Evolutionary conservation across 2,888 invertebrate genomes (phyloP), one percentile per base, ranked within the genome.

Genomic region (Cephus sareptanus): DNA sequence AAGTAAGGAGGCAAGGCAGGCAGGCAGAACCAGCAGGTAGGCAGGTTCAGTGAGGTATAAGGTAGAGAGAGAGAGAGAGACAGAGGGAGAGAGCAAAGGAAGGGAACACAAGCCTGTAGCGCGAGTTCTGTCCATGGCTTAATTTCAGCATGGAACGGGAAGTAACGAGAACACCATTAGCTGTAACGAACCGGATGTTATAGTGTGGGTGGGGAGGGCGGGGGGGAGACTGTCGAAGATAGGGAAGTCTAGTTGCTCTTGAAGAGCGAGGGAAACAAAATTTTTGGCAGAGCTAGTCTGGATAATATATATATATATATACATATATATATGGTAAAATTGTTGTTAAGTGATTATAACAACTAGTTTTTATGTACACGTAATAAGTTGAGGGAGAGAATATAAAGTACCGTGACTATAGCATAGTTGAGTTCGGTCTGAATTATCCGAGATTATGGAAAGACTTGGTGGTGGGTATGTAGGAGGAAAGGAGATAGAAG

Each of bases 361-460:
- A 6, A 56, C 15, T 56, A 9, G 9, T 56, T 23, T 40, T 15
- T 4, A 15, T 40, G 1, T 6, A 15, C 13, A 40, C 40, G 40
- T 40, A 40, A 40, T 15, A 40, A 9, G 23, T 23, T 23, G 23
- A 56, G 23, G 23, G 40, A 56, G 15, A 56, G 23, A 56, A 23
- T 6, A 23, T 23, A 9, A 23, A 56, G 40, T 56, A 56, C 40
- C 40, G 40, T 56, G 23, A 56, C 40, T 56, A 23, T 56, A 56
- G 40, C 23, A 15, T 0, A 23, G 40, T 23, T 23, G 15, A 40
- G 40, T 56, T 15, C 40, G 23, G 23, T 56, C 40, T 88, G 87
- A 88, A 89, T 89, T 89, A 89, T 86, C 83, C 84, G 85, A 86
- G 88, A 88, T 89, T 89, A 89, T 83, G 85, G 86, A 81, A 87